These are phyloP conservation scores for Etheostoma cragini DNA, from an alignment of 2,113 vertebrate genomes.

Conservation along the genomic window DNA sequence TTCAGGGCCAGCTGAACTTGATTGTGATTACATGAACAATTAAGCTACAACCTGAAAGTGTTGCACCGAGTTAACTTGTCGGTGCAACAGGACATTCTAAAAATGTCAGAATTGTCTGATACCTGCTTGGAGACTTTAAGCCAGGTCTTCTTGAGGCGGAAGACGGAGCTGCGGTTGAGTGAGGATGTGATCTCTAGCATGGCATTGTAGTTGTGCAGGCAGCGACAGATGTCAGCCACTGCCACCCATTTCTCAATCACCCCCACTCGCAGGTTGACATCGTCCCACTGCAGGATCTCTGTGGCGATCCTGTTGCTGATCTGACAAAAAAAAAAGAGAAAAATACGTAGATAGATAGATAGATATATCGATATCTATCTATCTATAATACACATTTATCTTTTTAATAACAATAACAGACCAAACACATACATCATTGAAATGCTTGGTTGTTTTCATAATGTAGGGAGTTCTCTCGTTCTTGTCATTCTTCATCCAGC, in stretches of 20 bases:
- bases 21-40: background rate
- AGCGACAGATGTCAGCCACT: conserved; percentile 96
- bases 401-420: background rate
- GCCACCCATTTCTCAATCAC: conserved; percentile 99
- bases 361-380: background rate
- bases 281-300: conserved; percentile 93
- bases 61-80: background rate
- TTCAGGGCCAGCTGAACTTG: background rate
- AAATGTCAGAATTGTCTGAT: background rate
- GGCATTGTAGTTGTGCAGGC: conserved; percentile 98
- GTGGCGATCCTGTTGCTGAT: conserved; percentile 96
- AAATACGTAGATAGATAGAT: background rate
- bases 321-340: conserved; percentile 64
- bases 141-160: conserved; percentile 98
- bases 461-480: conserved; percentile 95
- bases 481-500: conserved; percentile 99
- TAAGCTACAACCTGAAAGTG: background rate
- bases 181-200: conserved; percentile 97
- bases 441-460: conserved; percentile 98
- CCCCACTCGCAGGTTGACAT: conserved; percentile 86
- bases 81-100: too few species aligned
- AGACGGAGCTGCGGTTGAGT: conserved; percentile 96
- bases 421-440: conserved; percentile 91
- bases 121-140: conserved; percentile 99
- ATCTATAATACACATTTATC: background rate